Evolutionary conservation across 2,113 vertebrate genomes (phyloP).

Genomic region (Acrocephalus arundinaceus): DNA sequence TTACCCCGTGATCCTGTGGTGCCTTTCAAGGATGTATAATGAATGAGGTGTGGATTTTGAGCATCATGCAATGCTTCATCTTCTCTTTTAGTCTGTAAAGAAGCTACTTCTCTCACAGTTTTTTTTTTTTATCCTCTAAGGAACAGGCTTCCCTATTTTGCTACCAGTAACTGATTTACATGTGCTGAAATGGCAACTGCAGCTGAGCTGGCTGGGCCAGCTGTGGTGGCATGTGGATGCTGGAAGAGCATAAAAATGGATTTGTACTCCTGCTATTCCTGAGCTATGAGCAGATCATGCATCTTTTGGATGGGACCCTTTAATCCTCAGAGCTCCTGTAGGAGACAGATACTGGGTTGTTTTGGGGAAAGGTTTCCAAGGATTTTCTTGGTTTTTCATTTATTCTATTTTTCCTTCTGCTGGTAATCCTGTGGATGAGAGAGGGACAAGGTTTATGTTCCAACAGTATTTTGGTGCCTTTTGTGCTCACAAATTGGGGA

Average conservation of each 20-base stretch:
- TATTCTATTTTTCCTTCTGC: not conserved
- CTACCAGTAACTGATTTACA: not conserved
- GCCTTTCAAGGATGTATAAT: not conserved
- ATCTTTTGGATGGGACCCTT: not conserved
- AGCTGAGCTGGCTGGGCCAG: not conserved
- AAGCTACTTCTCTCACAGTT: not conserved
- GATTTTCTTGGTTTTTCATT: not conserved
- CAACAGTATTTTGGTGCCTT: not conserved
- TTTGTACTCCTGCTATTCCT: not conserved
- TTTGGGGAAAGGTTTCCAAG: not conserved
- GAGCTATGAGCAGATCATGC: not conserved
- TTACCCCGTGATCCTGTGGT: not conserved
- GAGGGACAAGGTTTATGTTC: not conserved
- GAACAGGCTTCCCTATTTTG: not conserved
- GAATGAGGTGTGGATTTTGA: not conserved
- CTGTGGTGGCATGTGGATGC: not conserved
- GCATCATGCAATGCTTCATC: not conserved
- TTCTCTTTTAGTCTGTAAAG: not conserved
- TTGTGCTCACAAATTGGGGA: not conserved
- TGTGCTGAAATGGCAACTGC: not conserved
- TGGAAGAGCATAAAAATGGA: not conserved
- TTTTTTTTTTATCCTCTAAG: not conserved
- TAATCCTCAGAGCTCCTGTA: not conserved
- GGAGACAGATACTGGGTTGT: not conserved
- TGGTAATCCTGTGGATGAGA: not conserved